phyloP scores from a whole-genome alignment of 2,888 invertebrate species.

The Laothoe populi region DNA sequence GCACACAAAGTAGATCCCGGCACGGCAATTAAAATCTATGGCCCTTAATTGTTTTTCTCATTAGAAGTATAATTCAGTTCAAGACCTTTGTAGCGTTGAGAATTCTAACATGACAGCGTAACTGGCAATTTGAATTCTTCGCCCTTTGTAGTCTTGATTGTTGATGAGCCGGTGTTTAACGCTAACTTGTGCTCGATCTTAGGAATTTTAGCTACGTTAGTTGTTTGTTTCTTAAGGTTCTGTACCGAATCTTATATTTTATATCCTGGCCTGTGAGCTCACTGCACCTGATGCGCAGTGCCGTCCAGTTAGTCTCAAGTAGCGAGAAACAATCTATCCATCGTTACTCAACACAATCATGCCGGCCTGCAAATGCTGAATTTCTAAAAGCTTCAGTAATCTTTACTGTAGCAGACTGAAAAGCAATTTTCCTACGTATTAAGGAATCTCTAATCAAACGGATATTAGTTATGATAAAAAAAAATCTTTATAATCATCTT shows the following conservation, averaged over 20 bases:
- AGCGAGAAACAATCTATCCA: no score
- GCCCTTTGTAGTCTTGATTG: conserved; percentile 2
- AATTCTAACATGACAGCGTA: background rate
- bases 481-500: no score
- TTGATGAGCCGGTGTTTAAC: background rate
- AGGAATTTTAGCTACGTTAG: background rate
- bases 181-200: background rate
- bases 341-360: no score
- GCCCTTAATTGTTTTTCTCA: conserved; percentile 23
- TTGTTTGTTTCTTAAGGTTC: background rate
- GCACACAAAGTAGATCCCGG: background rate
- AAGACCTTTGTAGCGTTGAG: background rate
- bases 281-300: no score
- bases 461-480: no score
- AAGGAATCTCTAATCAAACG: no score
- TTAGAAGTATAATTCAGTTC: conserved; percentile 21
- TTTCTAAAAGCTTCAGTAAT: no score
- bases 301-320: no score
- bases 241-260: background rate
- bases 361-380: no score
- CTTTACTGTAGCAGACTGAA: background rate
- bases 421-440: no score
- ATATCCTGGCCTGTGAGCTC: no score
- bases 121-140: background rate
- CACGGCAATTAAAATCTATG: conserved; percentile 11